Evolutionary conservation across 30 jellyfish, hydroid and myxozoan genomes (phyloP).

Genomic region (Turritopsis dohrnii): DNA sequence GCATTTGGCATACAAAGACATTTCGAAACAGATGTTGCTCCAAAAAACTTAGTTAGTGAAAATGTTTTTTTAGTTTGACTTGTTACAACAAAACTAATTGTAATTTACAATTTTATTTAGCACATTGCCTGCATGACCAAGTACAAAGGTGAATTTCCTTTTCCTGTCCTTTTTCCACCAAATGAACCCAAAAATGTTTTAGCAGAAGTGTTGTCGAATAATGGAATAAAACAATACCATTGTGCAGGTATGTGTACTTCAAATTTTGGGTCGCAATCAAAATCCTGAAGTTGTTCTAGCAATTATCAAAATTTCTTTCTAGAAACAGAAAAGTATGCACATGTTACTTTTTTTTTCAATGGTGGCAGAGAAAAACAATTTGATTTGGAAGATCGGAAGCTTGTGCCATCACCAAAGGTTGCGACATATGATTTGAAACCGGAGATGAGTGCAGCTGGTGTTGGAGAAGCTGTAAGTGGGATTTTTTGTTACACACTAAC

Average conservation of each 20-base stretch:
- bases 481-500: neutral
- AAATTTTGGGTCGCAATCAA: neutral
- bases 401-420: slow-evolving; percentile 99
- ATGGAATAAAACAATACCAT: slow-evolving; percentile 82
- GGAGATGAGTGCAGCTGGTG: slow-evolving; percentile 96
- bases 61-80: neutral
- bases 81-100: neutral
- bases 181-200: slow-evolving; percentile 78
- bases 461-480: slow-evolving; percentile 82
- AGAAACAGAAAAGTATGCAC: slow-evolving; percentile 99
- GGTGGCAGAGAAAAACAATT: slow-evolving; percentile 95
- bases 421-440: slow-evolving; percentile 98
- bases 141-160: slow-evolving; percentile 82
- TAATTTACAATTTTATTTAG: slow-evolving; percentile 31
- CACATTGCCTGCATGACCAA: slow-evolving; percentile 83
- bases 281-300: neutral
- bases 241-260: slow-evolving; percentile 78
- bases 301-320: neutral
- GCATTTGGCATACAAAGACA: slow-evolving; percentile 86
- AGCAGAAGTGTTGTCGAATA: slow-evolving; percentile 91
- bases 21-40: slow-evolving; percentile 81
- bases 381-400: slow-evolving; percentile 86
- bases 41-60: slow-evolving; percentile 78
- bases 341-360: slow-evolving; percentile 97
- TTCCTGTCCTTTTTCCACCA: slow-evolving; percentile 95